phyloP scores from a whole-genome alignment of 1,140 invertebrate genomes.

The Lucilia sericata region DNA sequence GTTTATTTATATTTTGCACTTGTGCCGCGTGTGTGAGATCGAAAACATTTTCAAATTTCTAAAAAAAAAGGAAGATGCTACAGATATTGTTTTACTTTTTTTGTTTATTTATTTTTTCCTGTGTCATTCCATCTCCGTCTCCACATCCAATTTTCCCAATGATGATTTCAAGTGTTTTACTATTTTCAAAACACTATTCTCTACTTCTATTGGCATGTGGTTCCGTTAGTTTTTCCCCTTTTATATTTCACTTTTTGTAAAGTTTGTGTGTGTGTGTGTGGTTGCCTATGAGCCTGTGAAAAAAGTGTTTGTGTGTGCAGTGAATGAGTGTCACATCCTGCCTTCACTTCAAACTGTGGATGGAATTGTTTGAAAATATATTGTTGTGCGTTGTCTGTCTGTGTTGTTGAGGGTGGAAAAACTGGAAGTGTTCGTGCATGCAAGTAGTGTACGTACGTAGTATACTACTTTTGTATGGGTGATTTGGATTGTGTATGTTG shows the following conservation, averaged over 20 bases:
- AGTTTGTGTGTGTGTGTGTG: background rate
- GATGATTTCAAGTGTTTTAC: constrained; percentile 23
- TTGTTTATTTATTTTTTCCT: background rate
- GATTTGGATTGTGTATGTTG: background rate
- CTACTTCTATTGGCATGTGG: constrained; percentile 21
- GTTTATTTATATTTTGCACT: background rate
- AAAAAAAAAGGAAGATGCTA: background rate
- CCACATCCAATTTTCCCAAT: background rate
- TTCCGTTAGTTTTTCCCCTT: background rate
- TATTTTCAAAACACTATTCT: background rate
- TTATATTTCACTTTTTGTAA: background rate
- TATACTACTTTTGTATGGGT: background rate
- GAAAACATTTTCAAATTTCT: background rate
- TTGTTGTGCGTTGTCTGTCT: background rate
- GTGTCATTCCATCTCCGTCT: background rate
- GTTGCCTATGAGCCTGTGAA: too few species aligned
- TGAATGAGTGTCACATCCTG: background rate
- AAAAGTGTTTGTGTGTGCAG: too few species aligned
- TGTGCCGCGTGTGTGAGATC: background rate
- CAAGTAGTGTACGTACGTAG: background rate
- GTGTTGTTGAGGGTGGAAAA: background rate
- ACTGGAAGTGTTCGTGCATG: background rate
- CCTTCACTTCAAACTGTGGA: background rate
- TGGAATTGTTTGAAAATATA: constrained; percentile 11
- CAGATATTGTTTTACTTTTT: background rate